phyloP scores from a whole-genome alignment of 2,888 invertebrate species.

The Agriopis marginaria region DNA sequence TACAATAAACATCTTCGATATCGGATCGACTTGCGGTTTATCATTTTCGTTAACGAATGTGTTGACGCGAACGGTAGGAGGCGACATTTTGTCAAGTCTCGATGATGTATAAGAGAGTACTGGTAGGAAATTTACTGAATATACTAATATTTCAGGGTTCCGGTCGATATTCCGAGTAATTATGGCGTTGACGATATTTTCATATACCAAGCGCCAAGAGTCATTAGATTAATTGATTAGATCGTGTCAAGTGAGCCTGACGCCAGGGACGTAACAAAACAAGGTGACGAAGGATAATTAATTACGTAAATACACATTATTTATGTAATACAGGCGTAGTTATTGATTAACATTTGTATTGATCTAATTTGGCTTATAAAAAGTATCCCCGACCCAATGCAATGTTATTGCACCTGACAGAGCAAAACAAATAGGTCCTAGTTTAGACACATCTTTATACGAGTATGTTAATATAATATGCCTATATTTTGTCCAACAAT shows the following conservation, averaged over 20 bases:
- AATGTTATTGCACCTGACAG: no score
- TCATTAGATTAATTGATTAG: constrained; percentile 54
- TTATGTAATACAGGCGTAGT: neutral
- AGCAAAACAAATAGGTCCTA: no score
- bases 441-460: no score
- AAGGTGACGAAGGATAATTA: constrained; percentile 28
- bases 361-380: no score
- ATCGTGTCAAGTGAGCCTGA: constrained; percentile 30
- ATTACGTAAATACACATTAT: constrained; percentile 4
- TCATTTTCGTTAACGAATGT: constrained; percentile 55
- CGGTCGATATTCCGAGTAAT: constrained; percentile 33
- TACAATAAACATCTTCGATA: constrained; percentile 60
- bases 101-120: constrained; percentile 4
- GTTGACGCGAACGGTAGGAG: constrained; percentile 56
- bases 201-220: constrained; percentile 28
- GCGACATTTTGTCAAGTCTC: constrained; percentile 51
- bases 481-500: no score
- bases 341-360: no score
- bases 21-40: constrained; percentile 53
- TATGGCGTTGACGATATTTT: constrained; percentile 32
- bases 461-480: no score
- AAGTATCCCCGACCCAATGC: no score
- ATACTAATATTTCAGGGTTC: constrained; percentile 14
- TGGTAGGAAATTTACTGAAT: constrained; percentile 17
- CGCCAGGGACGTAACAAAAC: neutral